Base-by-base conservation (phyloP, 35 echinoderm and acorn worm genomes). In the Patiria miniata region DNA sequence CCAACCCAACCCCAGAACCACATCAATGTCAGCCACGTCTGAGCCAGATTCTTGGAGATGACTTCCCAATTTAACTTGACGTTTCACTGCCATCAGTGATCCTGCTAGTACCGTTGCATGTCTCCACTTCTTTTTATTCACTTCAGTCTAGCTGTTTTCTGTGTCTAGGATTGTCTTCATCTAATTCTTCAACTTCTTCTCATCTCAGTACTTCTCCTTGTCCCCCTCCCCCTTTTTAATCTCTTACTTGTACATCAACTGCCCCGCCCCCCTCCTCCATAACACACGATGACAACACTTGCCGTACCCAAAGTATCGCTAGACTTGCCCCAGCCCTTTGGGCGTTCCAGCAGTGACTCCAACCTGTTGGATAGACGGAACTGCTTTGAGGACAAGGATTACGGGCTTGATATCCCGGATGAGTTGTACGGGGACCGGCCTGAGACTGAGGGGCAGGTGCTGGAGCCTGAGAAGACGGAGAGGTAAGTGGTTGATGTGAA, bases 331-430 rank as follows among this genome's bases (percentile, higher is more conserved):
- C 29, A 73, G 16, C 0, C 65, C 26, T 73, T 73, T 68, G 61
- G 61, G 7, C n/a, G 65, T 12, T 73, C 65, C 26, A 73, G 65
- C 65, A 73, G 65, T 73, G 65, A 73, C 29, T 73, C 65, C 65
- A 73, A 73, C 34, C 65, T 73, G 3, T 23, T 73, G 2, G 65
- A 73, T 18, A 73, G 34, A 30, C 26, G 65, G 26, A 26, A 73
- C 34, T 32, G 65, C 14, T 73, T 73, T 73, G 26, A 26, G 7
- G 34, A 36, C 29, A 73, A 73, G 26, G 30, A 73, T 9, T 73
- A 73, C 29, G 65, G 34, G 65, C 4, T 6, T 12, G 65, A 73
- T 2, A 28, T 26, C 14, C 65, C 65, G 14, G 65, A 73, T 30
- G 65, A 73, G 26, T 30, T 12, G 7, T 73, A 73, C 29, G 65